Percentiles rank a stretch among this genome's conserved stretches.
These are phyloP conservation scores for Brienomyrus brachyistius DNA, from an alignment of 2,113 vertebrate genomes.

Conservation along the genomic window DNA sequence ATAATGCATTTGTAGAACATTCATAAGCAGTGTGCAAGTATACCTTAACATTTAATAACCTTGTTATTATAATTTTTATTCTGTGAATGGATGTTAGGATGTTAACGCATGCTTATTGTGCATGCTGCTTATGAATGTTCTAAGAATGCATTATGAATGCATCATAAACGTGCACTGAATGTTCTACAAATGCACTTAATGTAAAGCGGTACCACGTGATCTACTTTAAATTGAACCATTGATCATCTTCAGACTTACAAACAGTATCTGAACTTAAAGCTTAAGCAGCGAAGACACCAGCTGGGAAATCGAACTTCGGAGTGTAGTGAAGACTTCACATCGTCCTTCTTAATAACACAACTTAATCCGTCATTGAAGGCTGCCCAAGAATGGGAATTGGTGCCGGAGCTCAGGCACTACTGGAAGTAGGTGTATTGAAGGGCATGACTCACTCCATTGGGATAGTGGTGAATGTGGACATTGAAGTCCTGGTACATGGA, in stretches of 20 bases:
- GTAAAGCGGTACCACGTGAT: neutral
- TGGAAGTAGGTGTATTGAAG: neutral
- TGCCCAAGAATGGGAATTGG: neutral
- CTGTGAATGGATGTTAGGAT: neutral
- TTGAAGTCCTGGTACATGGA: conserved; percentile 95
- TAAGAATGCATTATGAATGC: neutral
- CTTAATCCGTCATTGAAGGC: neutral
- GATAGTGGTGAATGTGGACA: conserved; percentile 91
- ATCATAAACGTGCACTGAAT: neutral
- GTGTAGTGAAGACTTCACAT: neutral
- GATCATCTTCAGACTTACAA: neutral
- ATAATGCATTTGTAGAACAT: neutral
- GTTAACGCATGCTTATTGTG: neutral
- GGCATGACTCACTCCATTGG: conserved; percentile 73
- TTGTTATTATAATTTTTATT: neutral
- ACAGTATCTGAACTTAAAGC: neutral
- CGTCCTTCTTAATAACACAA: neutral
- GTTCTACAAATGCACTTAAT: neutral
- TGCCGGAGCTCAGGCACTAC: neutral
- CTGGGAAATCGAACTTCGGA: neutral
- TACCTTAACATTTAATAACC: neutral
- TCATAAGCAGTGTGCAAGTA: neutral
- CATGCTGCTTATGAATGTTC: neutral
- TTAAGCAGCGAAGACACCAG: neutral
- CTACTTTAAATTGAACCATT: neutral